Percentiles rank a stretch among this genome's conserved stretches.
Conservation (phyloP, 2,888 invertebrate species). For the Rhingia rostrata region DNA sequence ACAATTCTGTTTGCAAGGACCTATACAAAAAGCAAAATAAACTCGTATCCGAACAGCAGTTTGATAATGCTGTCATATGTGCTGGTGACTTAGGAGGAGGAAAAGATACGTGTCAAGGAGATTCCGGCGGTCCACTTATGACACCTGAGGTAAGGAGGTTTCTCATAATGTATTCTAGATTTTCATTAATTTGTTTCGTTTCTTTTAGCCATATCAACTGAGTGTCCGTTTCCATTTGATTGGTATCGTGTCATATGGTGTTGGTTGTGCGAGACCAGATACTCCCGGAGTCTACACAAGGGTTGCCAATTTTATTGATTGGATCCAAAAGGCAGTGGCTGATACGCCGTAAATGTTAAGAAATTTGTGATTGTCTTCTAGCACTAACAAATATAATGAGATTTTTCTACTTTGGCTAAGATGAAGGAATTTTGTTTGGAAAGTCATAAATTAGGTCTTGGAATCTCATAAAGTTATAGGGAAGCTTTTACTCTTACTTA, state of each 20-base stretch:
- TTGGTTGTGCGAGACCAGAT: slow-evolving; percentile 85
- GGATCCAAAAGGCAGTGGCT: slow-evolving; percentile 84
- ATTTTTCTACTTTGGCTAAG: neutral
- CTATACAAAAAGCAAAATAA: slow-evolving; percentile 78
- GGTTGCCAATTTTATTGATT: slow-evolving; percentile 85
- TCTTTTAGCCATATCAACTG: slow-evolving; percentile 84
- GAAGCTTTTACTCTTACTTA: too few relatives aligned
- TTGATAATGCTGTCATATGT: slow-evolving; percentile 80
- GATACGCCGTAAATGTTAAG: slow-evolving; percentile 75
- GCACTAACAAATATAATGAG: slow-evolving; percentile 22
- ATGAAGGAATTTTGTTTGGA: neutral
- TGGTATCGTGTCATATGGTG: slow-evolving; percentile 87
- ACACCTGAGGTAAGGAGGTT: slow-evolving; percentile 77
- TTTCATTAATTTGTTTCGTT: neutral
- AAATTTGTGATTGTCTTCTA: neutral
- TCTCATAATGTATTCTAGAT: neutral
- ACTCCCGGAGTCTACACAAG: slow-evolving; percentile 87
- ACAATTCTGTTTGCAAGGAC: slow-evolving; percentile 85
- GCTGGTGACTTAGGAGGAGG: slow-evolving; percentile 81
- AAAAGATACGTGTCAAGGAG: slow-evolving; percentile 82
- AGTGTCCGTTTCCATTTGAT: slow-evolving; percentile 84
- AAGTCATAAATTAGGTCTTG: too few relatives aligned
- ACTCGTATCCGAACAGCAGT: slow-evolving; percentile 79
- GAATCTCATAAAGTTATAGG: too few relatives aligned
- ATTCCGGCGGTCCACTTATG: slow-evolving; percentile 83